phyloP scores from a whole-genome alignment of 2,888 invertebrate genomes.

The Cephalotes varians region DNA sequence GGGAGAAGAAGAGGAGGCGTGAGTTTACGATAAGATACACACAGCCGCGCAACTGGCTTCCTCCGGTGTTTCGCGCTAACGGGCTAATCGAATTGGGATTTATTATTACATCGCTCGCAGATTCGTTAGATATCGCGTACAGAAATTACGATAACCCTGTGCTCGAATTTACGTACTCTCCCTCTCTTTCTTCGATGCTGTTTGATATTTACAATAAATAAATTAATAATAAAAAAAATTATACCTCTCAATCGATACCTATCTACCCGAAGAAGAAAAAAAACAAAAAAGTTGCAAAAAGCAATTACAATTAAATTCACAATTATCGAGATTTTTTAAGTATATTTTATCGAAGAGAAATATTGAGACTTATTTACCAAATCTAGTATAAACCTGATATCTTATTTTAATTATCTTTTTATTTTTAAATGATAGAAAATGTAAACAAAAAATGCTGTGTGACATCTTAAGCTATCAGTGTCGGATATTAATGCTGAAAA shows the following conservation, averaged over 20 bases:
- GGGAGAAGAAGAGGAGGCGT: slow-evolving; percentile 73
- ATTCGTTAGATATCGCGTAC: slow-evolving; percentile 35
- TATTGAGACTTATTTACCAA: neutral
- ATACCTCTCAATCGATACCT: neutral
- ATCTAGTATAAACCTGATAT: slow-evolving; percentile 2
- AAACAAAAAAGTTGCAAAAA: neutral
- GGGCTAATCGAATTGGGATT: slow-evolving; percentile 72
- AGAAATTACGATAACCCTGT: neutral
- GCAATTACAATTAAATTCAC: neutral
- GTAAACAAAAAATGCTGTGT: neutral
- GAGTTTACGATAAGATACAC: slow-evolving; percentile 74
- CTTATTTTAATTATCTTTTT: neutral
- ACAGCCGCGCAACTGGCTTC: slow-evolving; percentile 56
- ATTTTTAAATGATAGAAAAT: neutral
- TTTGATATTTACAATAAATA: neutral
- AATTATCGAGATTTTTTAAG: neutral
- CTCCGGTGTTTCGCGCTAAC: slow-evolving; percentile 57
- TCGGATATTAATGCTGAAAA: slow-evolving; percentile 20
- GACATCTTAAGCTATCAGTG: neutral
- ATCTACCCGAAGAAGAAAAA: neutral
- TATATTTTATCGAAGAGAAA: neutral
- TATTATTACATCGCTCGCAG: slow-evolving; percentile 58
- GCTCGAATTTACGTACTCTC: neutral
- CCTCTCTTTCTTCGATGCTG: neutral
- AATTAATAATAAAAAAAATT: neutral